Evolutionary conservation across 1,140 invertebrate species (phyloP), one percentile per base, ranked within the genome.

Genomic region (Pseudomyrmex flavicornis): DNA sequence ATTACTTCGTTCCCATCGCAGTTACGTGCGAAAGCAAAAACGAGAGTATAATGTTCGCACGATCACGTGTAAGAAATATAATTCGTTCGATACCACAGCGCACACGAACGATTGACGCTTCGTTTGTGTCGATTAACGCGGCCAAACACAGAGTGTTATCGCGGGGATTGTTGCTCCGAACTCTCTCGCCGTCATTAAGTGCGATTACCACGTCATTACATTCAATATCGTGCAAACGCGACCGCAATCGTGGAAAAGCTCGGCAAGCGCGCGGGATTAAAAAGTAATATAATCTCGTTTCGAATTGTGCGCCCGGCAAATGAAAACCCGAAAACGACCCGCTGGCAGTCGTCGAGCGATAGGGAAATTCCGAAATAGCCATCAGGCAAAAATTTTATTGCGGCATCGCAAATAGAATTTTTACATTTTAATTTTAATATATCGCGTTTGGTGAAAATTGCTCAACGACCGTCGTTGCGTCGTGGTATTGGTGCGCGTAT

Each of bases 1-100:
- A 91, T 90, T 90, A 88, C 84, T 89, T 91, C 83, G 82, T 90
- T 90, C 85, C 72, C 80, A 88, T 88, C 75, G 65, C 7, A 76
- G 20, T 83, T 76, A 65, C 59, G 35, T 5, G 48, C 35, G 35
- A 83, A 80, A 80, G 58, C 44, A 48, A 80, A 69, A 59, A 70
- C 54, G 15, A 15, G 70, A 48, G 52, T 69, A 35, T 35, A 35
- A 35, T 35, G 35, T 35, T 35, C 35, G 5, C 35, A 35, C 35
- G 35, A 35, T 50, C 35, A 50, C 73, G 59, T 58, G 58, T 59
- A 52, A 52, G 2, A 52, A 52, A 61, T 46, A 5, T 56, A 66
- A 10, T 12, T 35, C 56, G 20, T 56, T 72, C 56, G 58, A 17
- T 69, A 44, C n/a, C 65, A 58, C 63, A 22, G 61, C 50, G n/a